These are phyloP conservation scores for Clarias gariepinus DNA, from an alignment of 2,113 vertebrate species.

Conservation along the genomic window DNA sequence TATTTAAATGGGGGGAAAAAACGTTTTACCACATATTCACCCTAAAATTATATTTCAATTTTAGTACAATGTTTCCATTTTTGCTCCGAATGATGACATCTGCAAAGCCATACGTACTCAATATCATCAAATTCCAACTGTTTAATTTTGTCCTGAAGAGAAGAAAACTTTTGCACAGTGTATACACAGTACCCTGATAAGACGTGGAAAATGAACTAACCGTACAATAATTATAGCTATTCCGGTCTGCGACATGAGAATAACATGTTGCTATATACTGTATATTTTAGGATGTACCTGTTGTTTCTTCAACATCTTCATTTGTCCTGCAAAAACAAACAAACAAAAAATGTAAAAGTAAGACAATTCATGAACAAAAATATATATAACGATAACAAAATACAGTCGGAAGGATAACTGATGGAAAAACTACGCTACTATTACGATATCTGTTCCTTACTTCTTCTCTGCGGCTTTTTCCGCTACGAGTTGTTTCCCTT, in stretches of 20 bases:
- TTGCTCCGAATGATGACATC: not conserved
- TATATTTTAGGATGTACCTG: slow-evolving; percentile 14
- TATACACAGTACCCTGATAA: not conserved
- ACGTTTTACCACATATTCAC: not conserved
- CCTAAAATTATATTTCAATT: not conserved
- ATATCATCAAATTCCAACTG: not conserved
- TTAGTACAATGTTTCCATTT: not conserved
- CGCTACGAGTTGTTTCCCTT: not conserved
- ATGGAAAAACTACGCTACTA: not conserved
- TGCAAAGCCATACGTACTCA: not conserved
- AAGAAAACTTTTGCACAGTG: not conserved
- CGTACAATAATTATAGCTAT: not conserved
- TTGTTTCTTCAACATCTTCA: not conserved
- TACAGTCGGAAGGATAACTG: not conserved
- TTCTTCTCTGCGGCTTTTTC: not conserved
- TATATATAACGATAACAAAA: not conserved
- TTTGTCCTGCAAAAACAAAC: slow-evolving; percentile 13
- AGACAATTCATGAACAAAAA: not conserved
- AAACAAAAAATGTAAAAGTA: not conserved
- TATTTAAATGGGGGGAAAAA: not conserved
- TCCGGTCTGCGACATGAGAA: not conserved
- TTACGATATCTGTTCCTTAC: not conserved
- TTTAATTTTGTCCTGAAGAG: not conserved
- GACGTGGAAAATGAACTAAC: not conserved
- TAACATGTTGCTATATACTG: not conserved